Base-by-base conservation (phyloP, 2,113 vertebrate genomes). In the Campylomormyrus numenius region DNA sequence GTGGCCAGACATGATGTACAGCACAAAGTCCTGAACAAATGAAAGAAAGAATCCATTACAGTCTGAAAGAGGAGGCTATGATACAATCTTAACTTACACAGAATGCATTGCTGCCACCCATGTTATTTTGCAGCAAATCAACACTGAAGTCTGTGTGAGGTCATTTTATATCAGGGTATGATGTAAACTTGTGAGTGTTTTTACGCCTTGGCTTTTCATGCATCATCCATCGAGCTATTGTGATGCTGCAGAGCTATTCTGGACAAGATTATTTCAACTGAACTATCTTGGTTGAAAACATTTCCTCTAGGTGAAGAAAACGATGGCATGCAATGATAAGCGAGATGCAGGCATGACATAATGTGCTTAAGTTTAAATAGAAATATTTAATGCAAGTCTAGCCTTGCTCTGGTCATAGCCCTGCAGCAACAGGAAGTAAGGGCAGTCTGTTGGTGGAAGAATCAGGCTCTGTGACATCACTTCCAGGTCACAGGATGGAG, bases 371-470 rank as follows among this genome's bases (percentile, higher is more conserved):
- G 94, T 93, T 93, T 92, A 93, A 92, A 93, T 92, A 88, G 31
- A 80, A 80, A 89, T 89, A 83, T 89, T 80, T 84, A 92, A 89
- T 89, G 90, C 94, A 91, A 94, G 96, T 94, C 95, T 94, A 93
- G 94, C 96, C 96, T 96, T 96, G 96, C 95, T 96, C 91, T 98
- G 97, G 90, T 97, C 97, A 80, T 97, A 98, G 83, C 98, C 97
- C 94, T 98, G 97, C 88, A 98, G 95, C 92, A 98, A 94, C 90
- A 98, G 95, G 91, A 98, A 98, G 91, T 98, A 98, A 53, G 98
- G 97, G 46, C 95, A 95, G 90, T 98, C 96, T 45, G 95, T 96
- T 50, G 98, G 98, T 4, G 97, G 97, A 91, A 97, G 97, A 90
- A 98, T 97, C 90, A 98, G 95, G 92, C 96, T 98, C 91, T 98